These are phyloP conservation scores for Salvelinus sp. DNA, from an alignment of 2,113 vertebrate species.

Conservation along the genomic window DNA sequence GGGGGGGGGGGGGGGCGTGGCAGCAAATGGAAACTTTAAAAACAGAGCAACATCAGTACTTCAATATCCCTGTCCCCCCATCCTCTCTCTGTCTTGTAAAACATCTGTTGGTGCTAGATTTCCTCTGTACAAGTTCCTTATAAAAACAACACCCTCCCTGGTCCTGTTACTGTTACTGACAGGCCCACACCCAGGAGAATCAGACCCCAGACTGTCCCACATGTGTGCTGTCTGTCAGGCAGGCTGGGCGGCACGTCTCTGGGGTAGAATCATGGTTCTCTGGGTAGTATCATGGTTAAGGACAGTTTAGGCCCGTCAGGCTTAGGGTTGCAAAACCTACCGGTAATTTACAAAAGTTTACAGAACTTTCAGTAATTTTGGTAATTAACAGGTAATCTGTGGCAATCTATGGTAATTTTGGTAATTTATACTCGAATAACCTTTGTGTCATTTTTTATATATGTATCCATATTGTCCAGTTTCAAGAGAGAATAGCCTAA, in stretches of 20 bases:
- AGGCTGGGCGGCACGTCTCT: neutral
- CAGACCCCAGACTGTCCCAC: conserved; percentile 30
- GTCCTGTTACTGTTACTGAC: conserved; percentile 1
- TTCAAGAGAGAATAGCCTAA: no score
- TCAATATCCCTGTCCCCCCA: neutral
- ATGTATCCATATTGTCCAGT: no score
- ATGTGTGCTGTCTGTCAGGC: conserved; percentile 64
- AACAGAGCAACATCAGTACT: neutral
- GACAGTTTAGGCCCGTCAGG: conserved; percentile 44
- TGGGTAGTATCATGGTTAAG: neutral
- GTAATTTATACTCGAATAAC: no score
- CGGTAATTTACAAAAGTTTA: no score
- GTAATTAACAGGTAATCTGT: no score
- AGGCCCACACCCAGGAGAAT: conserved; percentile 7
- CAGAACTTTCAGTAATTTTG: no score
- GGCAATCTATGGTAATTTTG: no score
- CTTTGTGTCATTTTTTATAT: no score
- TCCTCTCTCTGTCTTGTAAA: conserved; percentile 24
- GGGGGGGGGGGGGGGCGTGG: no score
- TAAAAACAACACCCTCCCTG: conserved; percentile 31
- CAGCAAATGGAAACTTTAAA: neutral
- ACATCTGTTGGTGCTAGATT: conserved; percentile 47
- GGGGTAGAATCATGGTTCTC: neutral
- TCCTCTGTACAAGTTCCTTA: conserved; percentile 50
- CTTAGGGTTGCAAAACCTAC: neutral